Conservation (phyloP, 2,797 vertebrate species). For the Gobionotothen gibberifrons region DNA sequence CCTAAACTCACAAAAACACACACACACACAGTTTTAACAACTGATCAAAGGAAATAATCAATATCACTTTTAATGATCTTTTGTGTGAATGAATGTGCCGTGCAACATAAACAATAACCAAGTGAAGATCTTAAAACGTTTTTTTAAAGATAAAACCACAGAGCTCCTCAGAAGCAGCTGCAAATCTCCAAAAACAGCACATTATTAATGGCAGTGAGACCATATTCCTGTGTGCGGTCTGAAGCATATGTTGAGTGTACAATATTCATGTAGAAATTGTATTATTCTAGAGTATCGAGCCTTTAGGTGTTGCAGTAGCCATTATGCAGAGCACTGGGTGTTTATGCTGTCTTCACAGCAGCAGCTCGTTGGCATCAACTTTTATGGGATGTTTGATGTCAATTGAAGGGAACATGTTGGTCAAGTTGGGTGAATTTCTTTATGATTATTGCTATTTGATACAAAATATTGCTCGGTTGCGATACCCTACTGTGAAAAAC, state of each 20-base stretch:
- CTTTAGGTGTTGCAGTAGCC: slow-evolving; percentile 39
- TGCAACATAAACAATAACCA: slow-evolving; percentile 8
- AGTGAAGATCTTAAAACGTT: neutral
- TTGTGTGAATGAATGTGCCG: neutral
- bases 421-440: neutral
- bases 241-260: slow-evolving; percentile 55
- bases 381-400: slow-evolving; percentile 6
- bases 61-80: slow-evolving; percentile 2
- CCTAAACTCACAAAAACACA: no score
- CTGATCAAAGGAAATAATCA: slow-evolving; percentile 4
- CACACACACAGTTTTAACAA: neutral
- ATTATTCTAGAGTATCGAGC: slow-evolving; percentile 7
- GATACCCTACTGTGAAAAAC: no score
- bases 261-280: slow-evolving; percentile 60
- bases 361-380: slow-evolving; percentile 42
- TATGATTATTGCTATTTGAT: neutral
- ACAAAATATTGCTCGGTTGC: no score
- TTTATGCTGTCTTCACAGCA: slow-evolving; percentile 4
- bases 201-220: slow-evolving; percentile 53
- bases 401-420: neutral
- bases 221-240: slow-evolving; percentile 24
- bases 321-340: slow-evolving; percentile 44
- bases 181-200: slow-evolving; percentile 44
- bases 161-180: slow-evolving; percentile 27
- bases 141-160: slow-evolving; percentile 28